Conservation (phyloP, 2,797 vertebrate genomes). For the Natrix natrix region DNA sequence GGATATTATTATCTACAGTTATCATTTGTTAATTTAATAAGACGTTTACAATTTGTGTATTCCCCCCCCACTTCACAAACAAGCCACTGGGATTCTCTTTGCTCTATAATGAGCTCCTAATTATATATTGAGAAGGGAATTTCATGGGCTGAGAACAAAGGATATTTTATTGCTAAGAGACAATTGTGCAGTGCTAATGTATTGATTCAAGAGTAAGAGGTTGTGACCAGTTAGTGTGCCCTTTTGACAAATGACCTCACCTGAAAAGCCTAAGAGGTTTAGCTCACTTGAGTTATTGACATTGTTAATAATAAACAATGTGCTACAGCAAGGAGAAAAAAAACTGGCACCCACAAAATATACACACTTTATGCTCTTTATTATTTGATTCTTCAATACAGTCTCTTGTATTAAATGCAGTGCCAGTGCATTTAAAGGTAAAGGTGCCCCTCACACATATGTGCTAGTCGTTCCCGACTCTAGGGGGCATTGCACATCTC, state of each 20-base stretch:
- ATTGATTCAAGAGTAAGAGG: neutral
- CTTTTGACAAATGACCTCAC: neutral
- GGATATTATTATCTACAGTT: constrained; percentile 11
- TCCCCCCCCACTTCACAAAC: neutral
- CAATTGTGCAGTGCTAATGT: neutral
- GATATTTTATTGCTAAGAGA: neutral
- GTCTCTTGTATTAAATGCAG: neutral
- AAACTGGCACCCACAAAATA: neutral
- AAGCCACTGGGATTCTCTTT: neutral
- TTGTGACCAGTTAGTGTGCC: neutral
- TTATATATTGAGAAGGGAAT: neutral
- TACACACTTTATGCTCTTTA: neutral
- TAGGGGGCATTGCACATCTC: no score
- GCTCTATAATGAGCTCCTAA: neutral
- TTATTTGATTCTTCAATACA: neutral
- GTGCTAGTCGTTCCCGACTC: no score
- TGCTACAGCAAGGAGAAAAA: neutral
- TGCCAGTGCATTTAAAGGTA: neutral
- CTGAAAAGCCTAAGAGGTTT: neutral
- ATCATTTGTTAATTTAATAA: neutral
- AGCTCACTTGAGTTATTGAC: neutral
- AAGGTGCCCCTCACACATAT: no score
- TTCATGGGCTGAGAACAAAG: neutral
- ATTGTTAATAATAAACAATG: neutral
- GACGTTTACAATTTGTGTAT: neutral